Percentiles rank a stretch among this genome's conserved stretches.
These are phyloP conservation scores for Drosophila nasuta DNA, from an alignment of 1,140 invertebrate genomes.

Conservation along the genomic window DNA sequence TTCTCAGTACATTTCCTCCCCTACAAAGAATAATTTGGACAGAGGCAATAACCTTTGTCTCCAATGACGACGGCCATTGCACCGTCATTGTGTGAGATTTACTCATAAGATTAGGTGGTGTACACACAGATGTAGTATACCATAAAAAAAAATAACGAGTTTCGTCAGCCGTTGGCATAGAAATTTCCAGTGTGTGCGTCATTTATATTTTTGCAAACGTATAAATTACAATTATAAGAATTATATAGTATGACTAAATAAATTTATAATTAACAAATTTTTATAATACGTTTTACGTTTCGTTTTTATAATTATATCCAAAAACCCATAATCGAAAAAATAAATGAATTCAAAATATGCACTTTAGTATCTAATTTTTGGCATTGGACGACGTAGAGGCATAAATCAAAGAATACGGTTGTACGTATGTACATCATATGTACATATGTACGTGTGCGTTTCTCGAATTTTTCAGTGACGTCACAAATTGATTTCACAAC, in stretches of 20 bases:
- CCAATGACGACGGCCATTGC: conserved; percentile 14
- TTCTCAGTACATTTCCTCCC: conserved; percentile 20
- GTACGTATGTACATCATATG: conserved; percentile 15
- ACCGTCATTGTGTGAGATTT: conserved; percentile 7
- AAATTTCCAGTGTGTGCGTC: background rate
- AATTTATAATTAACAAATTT: no score
- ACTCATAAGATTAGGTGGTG: conserved; percentile 16
- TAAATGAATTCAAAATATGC: no score
- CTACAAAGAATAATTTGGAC: conserved; percentile 7
- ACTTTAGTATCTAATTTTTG: no score
- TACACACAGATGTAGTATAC: background rate
- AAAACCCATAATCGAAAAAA: no score
- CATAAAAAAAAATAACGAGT: conserved; percentile 5
- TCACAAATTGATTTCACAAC: conserved; percentile 51
- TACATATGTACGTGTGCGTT: conserved; percentile 1
- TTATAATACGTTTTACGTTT: no score
- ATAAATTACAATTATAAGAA: background rate
- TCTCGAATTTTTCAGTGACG: conserved; percentile 52
- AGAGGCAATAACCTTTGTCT: conserved; percentile 35
- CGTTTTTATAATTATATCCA: no score
- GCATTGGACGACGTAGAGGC: background rate
- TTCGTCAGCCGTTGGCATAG: conserved; percentile 4
- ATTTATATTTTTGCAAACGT: background rate
- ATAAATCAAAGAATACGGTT: no score
- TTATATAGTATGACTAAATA: no score